Conservation (phyloP, 2,888 invertebrate species). For the Criorhina ranunculi region DNA sequence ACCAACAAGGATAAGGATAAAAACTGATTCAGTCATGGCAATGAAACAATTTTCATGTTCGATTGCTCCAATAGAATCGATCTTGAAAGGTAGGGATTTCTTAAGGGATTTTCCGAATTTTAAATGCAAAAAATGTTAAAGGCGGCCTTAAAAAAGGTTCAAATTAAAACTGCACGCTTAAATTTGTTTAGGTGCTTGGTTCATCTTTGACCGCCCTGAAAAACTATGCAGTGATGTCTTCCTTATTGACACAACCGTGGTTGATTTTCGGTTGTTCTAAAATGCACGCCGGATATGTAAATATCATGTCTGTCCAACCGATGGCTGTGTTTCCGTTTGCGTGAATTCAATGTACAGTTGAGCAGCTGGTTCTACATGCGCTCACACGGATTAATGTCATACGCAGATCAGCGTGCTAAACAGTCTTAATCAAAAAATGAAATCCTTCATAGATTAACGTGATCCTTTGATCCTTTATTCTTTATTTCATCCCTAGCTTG, state of each 20-base stretch:
- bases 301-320: constrained; percentile 57
- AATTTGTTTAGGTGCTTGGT: constrained; percentile 7
- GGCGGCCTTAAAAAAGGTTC: constrained; percentile 21
- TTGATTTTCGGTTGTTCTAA: constrained; percentile 42
- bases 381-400: constrained; percentile 80
- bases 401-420: constrained; percentile 79
- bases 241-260: constrained; percentile 68
- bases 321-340: constrained; percentile 48
- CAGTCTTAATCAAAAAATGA: constrained; percentile 76
- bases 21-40: constrained; percentile 33
- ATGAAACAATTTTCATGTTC: constrained; percentile 64
- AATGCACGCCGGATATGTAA: constrained; percentile 60
- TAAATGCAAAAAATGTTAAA: constrained; percentile 36
- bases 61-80: constrained; percentile 58
- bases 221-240: constrained; percentile 38
- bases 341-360: constrained; percentile 44
- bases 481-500: constrained; percentile 69
- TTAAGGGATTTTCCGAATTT: constrained; percentile 50
- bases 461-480: constrained; percentile 82
- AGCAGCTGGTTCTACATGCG: constrained; percentile 76
- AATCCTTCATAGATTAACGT: constrained; percentile 81
- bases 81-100: constrained; percentile 42
- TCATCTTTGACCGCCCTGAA: constrained; percentile 4
- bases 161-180: constrained; percentile 57
- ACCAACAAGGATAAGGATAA: constrained; percentile 45